These are phyloP conservation scores for Drosophila formosana DNA, from an alignment of 2,888 invertebrate genomes.

Conservation along the genomic window DNA sequence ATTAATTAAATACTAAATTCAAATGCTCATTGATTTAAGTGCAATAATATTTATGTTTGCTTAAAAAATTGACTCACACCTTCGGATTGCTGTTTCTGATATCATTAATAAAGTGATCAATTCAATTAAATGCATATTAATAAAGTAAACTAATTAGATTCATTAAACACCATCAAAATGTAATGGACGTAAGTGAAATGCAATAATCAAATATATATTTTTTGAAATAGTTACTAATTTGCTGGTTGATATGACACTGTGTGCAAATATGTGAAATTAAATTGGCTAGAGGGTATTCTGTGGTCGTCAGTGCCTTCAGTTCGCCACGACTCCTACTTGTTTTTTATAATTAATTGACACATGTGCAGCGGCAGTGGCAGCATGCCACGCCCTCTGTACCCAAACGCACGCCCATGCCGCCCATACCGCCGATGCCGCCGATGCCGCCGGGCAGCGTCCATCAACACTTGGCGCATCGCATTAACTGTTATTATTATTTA, in stretches of 20 bases:
- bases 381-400: constrained; percentile 30
- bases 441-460: constrained; percentile 26
- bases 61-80: no score
- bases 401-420: constrained; percentile 5
- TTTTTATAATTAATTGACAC: constrained; percentile 75
- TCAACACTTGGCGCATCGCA: constrained; percentile 65
- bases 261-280: background rate
- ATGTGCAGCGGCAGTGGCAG: constrained; percentile 42
- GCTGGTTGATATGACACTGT: background rate
- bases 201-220: background rate
- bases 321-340: constrained; percentile 12
- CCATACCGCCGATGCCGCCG: background rate
- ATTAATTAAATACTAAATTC: no score
- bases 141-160: background rate
- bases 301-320: background rate
- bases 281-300: constrained; percentile 25
- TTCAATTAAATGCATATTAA: background rate
- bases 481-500: constrained; percentile 67
- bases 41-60: background rate
- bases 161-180: background rate
- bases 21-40: background rate
- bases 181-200: background rate
- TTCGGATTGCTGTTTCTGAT: no score
- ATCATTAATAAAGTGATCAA: no score
- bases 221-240: background rate